Evolutionary conservation across 1,140 invertebrate genomes (phyloP), one percentile per base, ranked within the genome.

Genomic region (Drosophila chauvacae): DNA sequence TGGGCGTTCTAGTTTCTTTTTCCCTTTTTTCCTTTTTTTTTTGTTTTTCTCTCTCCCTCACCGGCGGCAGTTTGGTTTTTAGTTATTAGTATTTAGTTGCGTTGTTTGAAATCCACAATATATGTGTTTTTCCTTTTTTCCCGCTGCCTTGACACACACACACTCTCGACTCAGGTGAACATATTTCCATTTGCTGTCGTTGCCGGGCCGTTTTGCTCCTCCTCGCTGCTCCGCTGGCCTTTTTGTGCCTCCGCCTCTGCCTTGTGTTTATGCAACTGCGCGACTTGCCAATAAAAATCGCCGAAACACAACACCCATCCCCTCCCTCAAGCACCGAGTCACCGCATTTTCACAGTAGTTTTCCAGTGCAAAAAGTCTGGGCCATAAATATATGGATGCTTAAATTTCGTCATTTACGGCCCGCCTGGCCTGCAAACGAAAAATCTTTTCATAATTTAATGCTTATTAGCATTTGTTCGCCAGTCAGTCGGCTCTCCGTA

Each of bases 301-400:
- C 42, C 57, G 56, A 59, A 83, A 82, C 69, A 59, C 76, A 83
- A 55, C 50, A 48, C 35, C 7, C 30, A 7, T 14, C 42, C 4
- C 28, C 26, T 10, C 20, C 20, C 20, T 2, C 20, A 23, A 23
- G 2, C 39, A 16, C 10, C 23, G 45, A 16, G 23, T 33, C 23
- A 6, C 14, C 14, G 13, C 11, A 13, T 33, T 51, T 41, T 53
- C 59, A 7, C 50, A 41, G 70, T 88, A 60, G 66, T 84, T 88
- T 88, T 88, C 85, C 85, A 88, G 84, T 88, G 84, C 85, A 88
- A 88, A 88, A 88, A 88, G 85, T 88, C 85, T 88, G 85, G 80
- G 81, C 85, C 78, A 88, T 88, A 88, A 88, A 90, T 88, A 88
- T 84, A 88, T 88, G 77, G 81, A 70, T 86, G 80, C 85, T 90